These are phyloP conservation scores for Mellivora capensis DNA, from an alignment of 2,113 vertebrate species.

Conservation along the genomic window DNA sequence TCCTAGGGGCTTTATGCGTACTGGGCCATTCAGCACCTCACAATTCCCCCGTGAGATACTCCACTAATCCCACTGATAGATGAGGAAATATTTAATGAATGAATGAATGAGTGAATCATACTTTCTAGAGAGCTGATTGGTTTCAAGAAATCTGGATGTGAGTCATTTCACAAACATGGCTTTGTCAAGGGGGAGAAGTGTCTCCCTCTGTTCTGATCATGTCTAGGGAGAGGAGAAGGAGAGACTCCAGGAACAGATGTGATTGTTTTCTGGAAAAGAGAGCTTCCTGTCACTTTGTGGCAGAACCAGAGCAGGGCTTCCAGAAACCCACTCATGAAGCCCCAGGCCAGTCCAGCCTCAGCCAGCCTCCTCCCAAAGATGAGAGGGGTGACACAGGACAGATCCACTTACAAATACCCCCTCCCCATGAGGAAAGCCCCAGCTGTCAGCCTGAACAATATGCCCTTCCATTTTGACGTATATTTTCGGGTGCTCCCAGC, in stretches of 20 bases:
- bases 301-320: not conserved
- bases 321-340: not conserved
- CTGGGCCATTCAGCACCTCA: not conserved
- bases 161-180: not conserved
- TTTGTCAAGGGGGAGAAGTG: not conserved
- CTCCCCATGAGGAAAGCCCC: not conserved
- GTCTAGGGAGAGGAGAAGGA: not conserved
- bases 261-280: not conserved
- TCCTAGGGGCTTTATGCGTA: not conserved
- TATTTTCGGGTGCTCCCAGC: not conserved
- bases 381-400: not conserved
- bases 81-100: not conserved
- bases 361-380: not conserved
- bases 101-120: not conserved
- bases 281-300: not conserved
- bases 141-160: not conserved
- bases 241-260: not conserved
- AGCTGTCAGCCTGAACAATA: not conserved
- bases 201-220: not conserved
- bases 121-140: conserved; percentile 5
- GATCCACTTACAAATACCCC: not conserved
- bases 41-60: not conserved
- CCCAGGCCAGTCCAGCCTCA: not conserved
- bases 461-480: not conserved
- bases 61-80: not conserved